Base-by-base conservation (phyloP, 2,113 vertebrate genomes). In the Neoarius graeffei region DNA sequence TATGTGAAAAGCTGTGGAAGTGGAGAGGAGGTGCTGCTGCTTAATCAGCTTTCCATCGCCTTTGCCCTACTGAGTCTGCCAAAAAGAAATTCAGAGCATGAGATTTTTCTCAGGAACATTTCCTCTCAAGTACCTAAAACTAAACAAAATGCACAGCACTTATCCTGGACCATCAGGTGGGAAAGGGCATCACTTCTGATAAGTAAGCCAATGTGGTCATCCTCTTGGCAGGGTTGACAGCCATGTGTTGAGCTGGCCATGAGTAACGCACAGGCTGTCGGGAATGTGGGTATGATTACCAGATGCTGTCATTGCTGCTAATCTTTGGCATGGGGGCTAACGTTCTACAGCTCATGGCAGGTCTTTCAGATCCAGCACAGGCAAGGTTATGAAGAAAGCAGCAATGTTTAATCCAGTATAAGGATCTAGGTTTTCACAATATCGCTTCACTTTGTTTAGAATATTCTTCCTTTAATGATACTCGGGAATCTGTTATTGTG, bases 31-130 rank as follows among this genome's bases (percentile, higher is more conserved):
- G 57, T 79, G 13, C 25, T 60, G 86, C 17, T 62, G 57, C 9
- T 83, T 88, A 87, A 91, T 89, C 77, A 81, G 82, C 89, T 87
- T 90, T 80, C 57, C 8, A 14, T 83, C 19, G 79, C 80, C 86
- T 85, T 87, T 69, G 69, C 9, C 56, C 84, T 73, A 57, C 59
- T 81, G 66, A 62, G 81, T n/a, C 48, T 57, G 67, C 84, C 52
- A 89, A 86, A 76, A 84, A 84, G 60, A 77, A 66, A 64, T 66
- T 66, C 23, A 7, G 15, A 48, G 42, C 52, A 64, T 80, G 23
- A 73, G 27, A 23, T 50, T 60, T 27, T 56, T 59, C 8, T 79
- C 1, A 54, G 48, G 50, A 56, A 8, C 14, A 4, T 80, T 79
- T 57, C 23, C 15, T 56, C 1, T 23, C 20, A 48, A 69, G 5